phyloP scores from a whole-genome alignment of 2,113 vertebrate genomes.

The Stigmatopora nigra region DNA sequence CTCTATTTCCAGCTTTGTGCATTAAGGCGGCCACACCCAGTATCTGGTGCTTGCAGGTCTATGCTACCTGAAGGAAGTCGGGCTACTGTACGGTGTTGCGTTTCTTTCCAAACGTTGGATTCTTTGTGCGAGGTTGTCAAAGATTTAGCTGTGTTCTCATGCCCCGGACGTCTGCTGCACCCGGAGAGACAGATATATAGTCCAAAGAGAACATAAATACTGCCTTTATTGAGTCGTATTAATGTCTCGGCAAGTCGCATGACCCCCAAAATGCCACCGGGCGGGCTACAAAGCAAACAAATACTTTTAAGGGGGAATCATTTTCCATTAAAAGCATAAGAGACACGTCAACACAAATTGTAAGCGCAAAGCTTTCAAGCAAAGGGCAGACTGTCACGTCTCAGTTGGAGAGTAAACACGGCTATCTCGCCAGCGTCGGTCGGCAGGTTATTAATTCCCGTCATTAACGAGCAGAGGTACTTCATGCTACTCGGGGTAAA shows the following conservation, averaged over 20 bases:
- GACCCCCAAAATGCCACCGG: conserved; percentile 37
- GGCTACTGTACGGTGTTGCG: conserved; percentile 69
- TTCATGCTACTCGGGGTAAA: conserved; percentile 69
- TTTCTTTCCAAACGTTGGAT: conserved; percentile 55
- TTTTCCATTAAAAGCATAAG: conserved; percentile 30
- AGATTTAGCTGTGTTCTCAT: conserved; percentile 63
- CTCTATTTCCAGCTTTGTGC: conserved; percentile 67
- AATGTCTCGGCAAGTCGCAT: conserved; percentile 41
- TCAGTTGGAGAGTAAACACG: conserved; percentile 56
- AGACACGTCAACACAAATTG: conserved; percentile 52
- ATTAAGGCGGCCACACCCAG: conserved; percentile 60
- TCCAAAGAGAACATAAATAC: conserved; percentile 47
- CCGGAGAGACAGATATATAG: conserved; percentile 34
- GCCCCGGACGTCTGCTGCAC: conserved; percentile 34
- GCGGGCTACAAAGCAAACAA: conserved; percentile 22
- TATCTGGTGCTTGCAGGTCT: conserved; percentile 60
- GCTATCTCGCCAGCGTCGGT: conserved; percentile 60
- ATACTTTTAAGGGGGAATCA: conserved; percentile 35
- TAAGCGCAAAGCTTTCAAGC: conserved; percentile 37
- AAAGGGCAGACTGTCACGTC: conserved; percentile 47
- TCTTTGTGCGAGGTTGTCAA: conserved; percentile 63
- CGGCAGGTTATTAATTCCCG: conserved; percentile 67
- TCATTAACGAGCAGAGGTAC: conserved; percentile 65
- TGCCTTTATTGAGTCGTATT: conserved; percentile 40
- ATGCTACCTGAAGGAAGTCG: conserved; percentile 54